A percentile compares a stretch with the other conserved stretches of the same genome.
These are phyloP conservation scores for Anaspis maculata DNA, from an alignment of 2,888 invertebrate species.

Conservation along the genomic window DNA sequence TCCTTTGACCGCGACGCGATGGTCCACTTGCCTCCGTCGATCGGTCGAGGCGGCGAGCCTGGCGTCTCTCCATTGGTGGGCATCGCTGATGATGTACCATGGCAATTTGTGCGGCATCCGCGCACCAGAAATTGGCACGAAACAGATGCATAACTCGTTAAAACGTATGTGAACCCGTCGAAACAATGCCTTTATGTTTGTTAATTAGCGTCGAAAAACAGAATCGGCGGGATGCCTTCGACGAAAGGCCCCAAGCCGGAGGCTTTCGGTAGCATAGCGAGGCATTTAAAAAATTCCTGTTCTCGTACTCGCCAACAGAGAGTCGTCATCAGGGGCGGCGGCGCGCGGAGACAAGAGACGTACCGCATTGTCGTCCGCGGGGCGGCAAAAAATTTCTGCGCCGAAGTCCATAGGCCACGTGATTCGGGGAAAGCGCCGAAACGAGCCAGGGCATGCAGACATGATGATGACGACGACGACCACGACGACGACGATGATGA, in stretches of 20 bases:
- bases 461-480: too few relatives aligned
- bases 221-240: constrained; percentile 31
- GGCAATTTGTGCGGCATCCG: too few relatives aligned
- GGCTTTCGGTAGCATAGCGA: constrained; percentile 4
- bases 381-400: constrained; percentile 14
- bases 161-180: constrained; percentile 31
- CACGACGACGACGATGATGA: too few relatives aligned
- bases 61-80: too few relatives aligned
- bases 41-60: too few relatives aligned
- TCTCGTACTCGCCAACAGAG: too few relatives aligned
- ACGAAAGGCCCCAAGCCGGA: constrained; percentile 9
- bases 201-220: constrained; percentile 40
- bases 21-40: too few relatives aligned
- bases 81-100: too few relatives aligned
- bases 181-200: constrained; percentile 39
- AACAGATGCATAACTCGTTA: constrained; percentile 27
- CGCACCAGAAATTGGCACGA: constrained; percentile 6
- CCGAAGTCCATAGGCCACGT: constrained; percentile 27
- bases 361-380: too few relatives aligned
- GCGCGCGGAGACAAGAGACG: constrained; percentile 17
- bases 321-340: constrained; percentile 11
- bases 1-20: too few relatives aligned
- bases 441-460: constrained; percentile 4
- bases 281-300: constrained; percentile 20
- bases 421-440: constrained; percentile 26